phyloP scores from a whole-genome alignment of 2,797 vertebrate species.

The Hafferia zeledoni region DNA sequence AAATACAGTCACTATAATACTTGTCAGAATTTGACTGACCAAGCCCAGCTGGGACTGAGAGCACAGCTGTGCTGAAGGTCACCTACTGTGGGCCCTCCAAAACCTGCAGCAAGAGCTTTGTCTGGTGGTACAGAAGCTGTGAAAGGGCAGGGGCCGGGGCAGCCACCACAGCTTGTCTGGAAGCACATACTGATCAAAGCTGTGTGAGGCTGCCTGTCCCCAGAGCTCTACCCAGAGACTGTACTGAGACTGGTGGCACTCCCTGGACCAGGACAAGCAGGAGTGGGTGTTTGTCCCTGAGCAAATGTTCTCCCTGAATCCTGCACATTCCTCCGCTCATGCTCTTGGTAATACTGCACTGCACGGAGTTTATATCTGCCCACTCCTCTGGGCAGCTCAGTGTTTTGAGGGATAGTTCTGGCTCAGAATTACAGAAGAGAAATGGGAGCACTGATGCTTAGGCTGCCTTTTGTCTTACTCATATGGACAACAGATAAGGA shows the following conservation, averaged over 20 bases:
- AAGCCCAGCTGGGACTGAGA: not conserved
- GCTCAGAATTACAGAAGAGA: not conserved
- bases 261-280: not conserved
- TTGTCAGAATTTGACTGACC: not conserved
- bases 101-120: not conserved
- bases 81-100: rapidly evolving
- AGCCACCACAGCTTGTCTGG: no score
- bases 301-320: not conserved
- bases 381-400: not conserved
- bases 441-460: not conserved
- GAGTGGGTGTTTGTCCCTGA: not conserved
- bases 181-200: not conserved
- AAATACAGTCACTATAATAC: not conserved
- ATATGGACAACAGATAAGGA: not conserved
- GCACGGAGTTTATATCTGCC: not conserved
- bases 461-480: not conserved
- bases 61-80: not conserved
- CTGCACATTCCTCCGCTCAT: not conserved
- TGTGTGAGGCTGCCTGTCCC: not conserved
- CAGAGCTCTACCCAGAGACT: not conserved
- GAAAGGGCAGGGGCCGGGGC: not conserved
- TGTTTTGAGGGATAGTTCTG: not conserved
- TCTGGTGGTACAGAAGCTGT: not conserved
- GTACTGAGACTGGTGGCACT: rapidly evolving
- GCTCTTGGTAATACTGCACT: no score